Evolutionary conservation across 1,140 invertebrate species (phyloP).

Genomic region (Sycophila sp.): DNA sequence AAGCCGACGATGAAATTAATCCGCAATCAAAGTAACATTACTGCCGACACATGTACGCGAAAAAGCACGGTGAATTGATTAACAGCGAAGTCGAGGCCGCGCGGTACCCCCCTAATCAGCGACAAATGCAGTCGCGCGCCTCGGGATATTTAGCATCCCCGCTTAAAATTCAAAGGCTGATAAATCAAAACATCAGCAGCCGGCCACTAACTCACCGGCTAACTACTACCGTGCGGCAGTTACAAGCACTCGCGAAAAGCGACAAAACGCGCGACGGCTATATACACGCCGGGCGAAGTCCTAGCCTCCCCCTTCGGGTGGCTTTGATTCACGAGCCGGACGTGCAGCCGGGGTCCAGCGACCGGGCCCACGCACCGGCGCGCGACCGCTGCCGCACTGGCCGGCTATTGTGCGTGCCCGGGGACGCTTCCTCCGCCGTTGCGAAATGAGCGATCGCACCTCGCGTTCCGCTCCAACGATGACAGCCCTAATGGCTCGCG

Average conservation of each 20-base stretch:
- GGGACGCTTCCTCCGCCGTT: neutral
- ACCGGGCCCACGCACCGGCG: neutral
- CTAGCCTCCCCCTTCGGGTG: neutral
- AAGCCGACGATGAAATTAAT: too few relatives aligned
- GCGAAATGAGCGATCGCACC: slow-evolving; percentile 9
- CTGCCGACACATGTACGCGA: too few relatives aligned
- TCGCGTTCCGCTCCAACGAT: neutral
- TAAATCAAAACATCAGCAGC: too few relatives aligned
- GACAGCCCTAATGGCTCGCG: neutral
- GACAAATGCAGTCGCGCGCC: neutral
- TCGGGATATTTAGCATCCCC: too few relatives aligned
- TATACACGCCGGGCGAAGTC: neutral
- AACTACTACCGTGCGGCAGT: too few relatives aligned
- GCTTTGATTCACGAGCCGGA: slow-evolving; percentile 9
- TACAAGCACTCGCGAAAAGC: too few relatives aligned
- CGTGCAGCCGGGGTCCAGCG: slow-evolving; percentile 3
- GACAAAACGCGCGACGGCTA: neutral
- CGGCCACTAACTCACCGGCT: too few relatives aligned
- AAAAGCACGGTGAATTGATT: too few relatives aligned
- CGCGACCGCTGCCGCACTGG: neutral
- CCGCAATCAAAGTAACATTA: too few relatives aligned
- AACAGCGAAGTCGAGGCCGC: too few relatives aligned
- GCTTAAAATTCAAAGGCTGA: too few relatives aligned
- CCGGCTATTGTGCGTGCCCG: neutral
- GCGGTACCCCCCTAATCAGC: too few relatives aligned